phyloP scores from a whole-genome alignment of 2,888 invertebrate species.

The Patella caerulea region DNA sequence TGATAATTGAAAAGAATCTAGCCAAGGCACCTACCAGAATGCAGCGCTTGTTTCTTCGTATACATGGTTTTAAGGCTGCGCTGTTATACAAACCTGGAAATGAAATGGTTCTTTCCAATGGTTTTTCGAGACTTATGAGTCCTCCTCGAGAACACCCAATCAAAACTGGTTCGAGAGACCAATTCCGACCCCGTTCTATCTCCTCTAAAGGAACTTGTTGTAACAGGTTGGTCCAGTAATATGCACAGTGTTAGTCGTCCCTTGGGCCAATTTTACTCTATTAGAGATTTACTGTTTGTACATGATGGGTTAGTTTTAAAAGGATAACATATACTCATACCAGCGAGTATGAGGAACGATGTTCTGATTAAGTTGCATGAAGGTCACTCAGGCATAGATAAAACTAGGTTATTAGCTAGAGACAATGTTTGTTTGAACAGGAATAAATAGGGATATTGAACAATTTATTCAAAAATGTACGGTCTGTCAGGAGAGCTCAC shows the following conservation, averaged over 20 bases:
- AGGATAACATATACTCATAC: background rate
- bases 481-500: background rate
- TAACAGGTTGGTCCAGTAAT: background rate
- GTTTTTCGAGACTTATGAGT: background rate
- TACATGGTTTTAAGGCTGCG: background rate
- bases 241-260: background rate
- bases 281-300: background rate
- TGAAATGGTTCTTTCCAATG: background rate
- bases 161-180: background rate
- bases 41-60: background rate
- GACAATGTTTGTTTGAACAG: background rate
- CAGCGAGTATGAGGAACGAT: background rate
- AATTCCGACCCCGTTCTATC: background rate
- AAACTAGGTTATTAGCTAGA: background rate
- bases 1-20: background rate
- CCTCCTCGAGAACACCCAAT: background rate
- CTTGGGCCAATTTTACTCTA: background rate
- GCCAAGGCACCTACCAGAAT: background rate
- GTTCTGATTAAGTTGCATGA: background rate
- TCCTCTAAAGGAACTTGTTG: background rate
- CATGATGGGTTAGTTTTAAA: background rate
- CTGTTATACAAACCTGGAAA: background rate
- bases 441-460: background rate
- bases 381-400: background rate
- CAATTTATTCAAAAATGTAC: background rate